These are phyloP conservation scores for Paedocypris sp. DNA, from an alignment of 2,113 vertebrate genomes.

Conservation along the genomic window DNA sequence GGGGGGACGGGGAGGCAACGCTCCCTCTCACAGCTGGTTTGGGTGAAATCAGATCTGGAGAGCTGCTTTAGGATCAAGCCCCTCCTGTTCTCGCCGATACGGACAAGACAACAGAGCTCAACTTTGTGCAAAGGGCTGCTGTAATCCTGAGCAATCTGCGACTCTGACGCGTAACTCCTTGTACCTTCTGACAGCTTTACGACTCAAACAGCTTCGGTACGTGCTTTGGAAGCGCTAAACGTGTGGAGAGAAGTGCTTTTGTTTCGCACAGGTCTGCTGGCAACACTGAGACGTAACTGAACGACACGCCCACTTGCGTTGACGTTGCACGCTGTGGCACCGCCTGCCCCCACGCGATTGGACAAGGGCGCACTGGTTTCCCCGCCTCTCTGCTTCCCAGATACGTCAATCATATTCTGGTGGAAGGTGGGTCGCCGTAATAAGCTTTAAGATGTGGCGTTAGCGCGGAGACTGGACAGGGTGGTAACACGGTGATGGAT, in stretches of 20 bases:
- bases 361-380: conserved; percentile 47
- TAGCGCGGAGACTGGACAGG: conserved; percentile 42
- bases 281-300: conserved; percentile 66
- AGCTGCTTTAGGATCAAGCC: conserved; percentile 61
- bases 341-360: conserved; percentile 43
- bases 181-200: conserved; percentile 29
- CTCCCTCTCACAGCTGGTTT: conserved; percentile 53
- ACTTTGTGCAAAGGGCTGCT: conserved; percentile 47
- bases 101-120: conserved; percentile 31
- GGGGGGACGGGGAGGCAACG: conserved; percentile 54
- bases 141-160: conserved; percentile 55
- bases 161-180: conserved; percentile 38
- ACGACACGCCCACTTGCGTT: conserved; percentile 52
- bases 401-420: conserved; percentile 59
- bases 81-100: conserved; percentile 56
- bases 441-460: conserved; percentile 65
- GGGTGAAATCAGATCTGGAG: conserved; percentile 69
- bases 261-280: conserved; percentile 64
- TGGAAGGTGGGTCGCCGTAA: conserved; percentile 57
- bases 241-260: conserved; percentile 62
- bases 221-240: conserved; percentile 32
- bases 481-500: conserved; percentile 62
- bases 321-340: conserved; percentile 34
- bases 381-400: conserved; percentile 53
- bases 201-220: conserved; percentile 35